Conservation (phyloP, 2,797 vertebrate species). For the Pteropus rufus region DNA sequence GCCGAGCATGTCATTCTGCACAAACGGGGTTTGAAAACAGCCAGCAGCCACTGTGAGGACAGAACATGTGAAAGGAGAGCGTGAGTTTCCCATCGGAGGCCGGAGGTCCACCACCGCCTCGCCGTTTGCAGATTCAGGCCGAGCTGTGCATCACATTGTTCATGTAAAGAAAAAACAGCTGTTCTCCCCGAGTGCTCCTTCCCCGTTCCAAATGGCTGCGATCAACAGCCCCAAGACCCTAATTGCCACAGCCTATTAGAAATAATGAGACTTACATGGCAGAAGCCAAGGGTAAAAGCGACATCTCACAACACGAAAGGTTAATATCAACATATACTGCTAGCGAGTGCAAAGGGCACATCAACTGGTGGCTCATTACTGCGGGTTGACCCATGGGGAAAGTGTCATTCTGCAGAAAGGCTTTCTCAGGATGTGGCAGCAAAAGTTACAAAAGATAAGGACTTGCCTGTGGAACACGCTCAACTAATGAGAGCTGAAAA, state of each 20-base stretch:
- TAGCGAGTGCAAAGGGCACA: conserved; percentile 81
- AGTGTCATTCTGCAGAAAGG: conserved; percentile 85
- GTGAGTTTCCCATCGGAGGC: conserved; percentile 54
- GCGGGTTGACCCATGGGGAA: conserved; percentile 86
- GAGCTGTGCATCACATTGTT: conserved; percentile 72
- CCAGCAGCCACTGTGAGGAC: not conserved
- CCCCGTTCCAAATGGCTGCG: conserved; percentile 65
- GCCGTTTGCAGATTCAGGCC: conserved; percentile 55
- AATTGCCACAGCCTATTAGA: conserved; percentile 88
- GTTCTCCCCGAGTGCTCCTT: conserved; percentile 67
- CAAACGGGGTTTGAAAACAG: conserved; percentile 35
- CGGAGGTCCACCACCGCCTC: not conserved
- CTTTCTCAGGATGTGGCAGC: conserved; percentile 89
- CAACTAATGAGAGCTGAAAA: conserved; percentile 93
- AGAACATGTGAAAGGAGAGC: conserved; percentile 37
- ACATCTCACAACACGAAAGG: conserved; percentile 81
- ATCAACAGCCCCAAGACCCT: conserved; percentile 82
- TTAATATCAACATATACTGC: conserved; percentile 87
- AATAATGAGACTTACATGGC: conserved; percentile 88
- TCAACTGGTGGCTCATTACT: conserved; percentile 88
- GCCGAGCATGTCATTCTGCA: not conserved
- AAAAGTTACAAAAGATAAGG: conserved; percentile 88
- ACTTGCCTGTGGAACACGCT: conserved; percentile 81
- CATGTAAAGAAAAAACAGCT: conserved; percentile 72
- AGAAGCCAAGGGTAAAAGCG: conserved; percentile 81